Evolutionary conservation across 2,888 invertebrate species (phyloP), one percentile per base, ranked within the genome.

Genomic region (Drosophila borborema): DNA sequence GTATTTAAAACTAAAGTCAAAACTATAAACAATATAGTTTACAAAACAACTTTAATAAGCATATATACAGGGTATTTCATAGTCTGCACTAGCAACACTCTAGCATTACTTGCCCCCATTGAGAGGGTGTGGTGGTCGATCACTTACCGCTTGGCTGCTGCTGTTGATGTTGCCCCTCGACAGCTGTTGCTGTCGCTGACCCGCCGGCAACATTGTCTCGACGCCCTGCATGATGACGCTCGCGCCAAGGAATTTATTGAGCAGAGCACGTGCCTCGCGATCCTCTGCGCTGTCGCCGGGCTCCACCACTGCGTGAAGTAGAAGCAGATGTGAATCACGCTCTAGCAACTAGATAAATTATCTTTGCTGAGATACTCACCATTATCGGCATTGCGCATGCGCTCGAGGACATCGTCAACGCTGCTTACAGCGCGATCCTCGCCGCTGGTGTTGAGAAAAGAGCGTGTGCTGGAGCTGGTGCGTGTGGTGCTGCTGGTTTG

Each of bases 211-310:
- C 77, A 92, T 91, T 48, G 89, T 87, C 94, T 97, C 96, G 94
- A 97, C 96, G 82, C 96, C 97, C 62, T 96, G 95, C 94, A 97
- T 95, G 70, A 97, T 95, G 84, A 97, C 96, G 86, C 96, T 96
- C 75, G 97, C 96, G 66, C 97, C 97, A 60, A 97, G 94, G 94
- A 97, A 97, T 94, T 97, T 97, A 94, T 97, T 97, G 60, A 97
- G 94, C 83, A 97, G 94, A 72, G 96, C 95, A 64, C 96, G 95
- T 45, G 96, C 96, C 93, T 96, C 96, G 45, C 94, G 92, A 92
- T 96, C 96, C 91, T 96, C 96, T 38, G 92, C 91, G 2, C 94
- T 94, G 91, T 96, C 96, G 10, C 95, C 96, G 74, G 94, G 95
- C 85, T 95, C 94, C 72, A 94, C 93, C 90, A 95, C 96, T 95